Conservation (phyloP, 1,140 invertebrate species). For the Trichonephila clavata region DNA sequence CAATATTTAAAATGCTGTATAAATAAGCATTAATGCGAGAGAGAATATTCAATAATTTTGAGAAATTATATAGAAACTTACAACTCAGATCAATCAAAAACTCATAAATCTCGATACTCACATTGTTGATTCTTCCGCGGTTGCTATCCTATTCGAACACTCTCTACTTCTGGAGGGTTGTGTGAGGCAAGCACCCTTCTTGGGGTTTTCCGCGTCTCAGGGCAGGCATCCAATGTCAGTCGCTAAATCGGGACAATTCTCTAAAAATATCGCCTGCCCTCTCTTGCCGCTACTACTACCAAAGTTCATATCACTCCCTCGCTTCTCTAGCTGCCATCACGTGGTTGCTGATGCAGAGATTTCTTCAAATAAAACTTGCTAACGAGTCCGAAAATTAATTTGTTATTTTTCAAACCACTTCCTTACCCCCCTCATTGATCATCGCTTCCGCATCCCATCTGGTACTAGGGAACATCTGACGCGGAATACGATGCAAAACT, state of each 20-base stretch:
- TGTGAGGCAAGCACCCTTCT: constrained; percentile 61
- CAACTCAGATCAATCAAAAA: neutral
- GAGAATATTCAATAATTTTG: too few relatives aligned
- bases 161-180: constrained; percentile 2
- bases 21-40: too few relatives aligned
- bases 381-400: constrained; percentile 30
- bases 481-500: neutral
- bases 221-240: constrained; percentile 74
- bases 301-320: constrained; percentile 67
- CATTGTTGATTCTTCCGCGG: constrained; percentile 12
- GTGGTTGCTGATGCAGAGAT: constrained; percentile 24
- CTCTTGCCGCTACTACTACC: neutral
- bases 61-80: neutral
- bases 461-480: neutral
- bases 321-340: neutral
- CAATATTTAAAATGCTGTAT: too few relatives aligned
- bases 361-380: constrained; percentile 51
- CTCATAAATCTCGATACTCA: constrained; percentile 45
- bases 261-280: constrained; percentile 54
- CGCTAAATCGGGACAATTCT: constrained; percentile 67
- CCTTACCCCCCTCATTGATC: neutral
- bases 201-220: constrained; percentile 42
- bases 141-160: constrained; percentile 50
- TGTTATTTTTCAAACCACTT: neutral
- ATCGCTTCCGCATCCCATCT: neutral